A percentile compares a stretch with the other conserved stretches of the same genome.
phyloP scores from a whole-genome alignment of 2,797 vertebrate genomes.

The Gymnodraco acuticeps region DNA sequence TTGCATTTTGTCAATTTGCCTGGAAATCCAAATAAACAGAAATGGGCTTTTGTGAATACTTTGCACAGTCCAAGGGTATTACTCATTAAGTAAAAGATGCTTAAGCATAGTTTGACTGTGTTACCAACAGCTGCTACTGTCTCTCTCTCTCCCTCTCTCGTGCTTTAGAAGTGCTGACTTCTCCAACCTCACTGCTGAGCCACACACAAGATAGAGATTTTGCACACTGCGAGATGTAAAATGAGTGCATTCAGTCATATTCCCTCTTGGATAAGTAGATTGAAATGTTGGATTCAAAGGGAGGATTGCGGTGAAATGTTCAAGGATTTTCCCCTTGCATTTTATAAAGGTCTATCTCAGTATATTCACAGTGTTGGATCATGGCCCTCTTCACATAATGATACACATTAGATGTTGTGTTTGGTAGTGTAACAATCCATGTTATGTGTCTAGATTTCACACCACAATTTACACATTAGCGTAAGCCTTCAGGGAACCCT shows the following conservation, averaged over 20 bases:
- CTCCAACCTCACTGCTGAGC: slow-evolving; percentile 59
- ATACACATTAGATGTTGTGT: neutral
- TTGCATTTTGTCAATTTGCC: slow-evolving; percentile 63
- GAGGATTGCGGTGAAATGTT: slow-evolving; percentile 35
- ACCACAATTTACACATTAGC: slow-evolving; percentile 5
- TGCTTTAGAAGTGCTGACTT: slow-evolving; percentile 4
- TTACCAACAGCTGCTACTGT: slow-evolving; percentile 69
- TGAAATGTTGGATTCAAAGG: slow-evolving; percentile 51
- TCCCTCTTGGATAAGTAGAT: slow-evolving; percentile 55
- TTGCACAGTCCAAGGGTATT: slow-evolving; percentile 60
- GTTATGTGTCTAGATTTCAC: neutral
- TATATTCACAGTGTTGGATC: neutral
- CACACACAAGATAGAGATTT: slow-evolving; percentile 73
- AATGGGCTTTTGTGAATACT: slow-evolving; percentile 49
- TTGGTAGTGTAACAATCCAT: neutral
- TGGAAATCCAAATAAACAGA: slow-evolving; percentile 39
- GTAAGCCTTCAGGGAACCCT: slow-evolving; percentile 7
- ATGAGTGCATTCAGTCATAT: slow-evolving; percentile 69
- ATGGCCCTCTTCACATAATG: slow-evolving; percentile 1
- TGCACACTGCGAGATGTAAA: slow-evolving; percentile 66
- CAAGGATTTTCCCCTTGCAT: neutral
- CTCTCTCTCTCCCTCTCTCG: slow-evolving; percentile 24
- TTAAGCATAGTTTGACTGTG: slow-evolving; percentile 58
- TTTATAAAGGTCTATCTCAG: slow-evolving; percentile 11
- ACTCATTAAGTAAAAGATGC: slow-evolving; percentile 72